Percentiles rank a stretch among this genome's conserved stretches.
Evolutionary conservation across 2,797 vertebrate genomes (phyloP).

Genomic region (Scomberomorus guttatus): DNA sequence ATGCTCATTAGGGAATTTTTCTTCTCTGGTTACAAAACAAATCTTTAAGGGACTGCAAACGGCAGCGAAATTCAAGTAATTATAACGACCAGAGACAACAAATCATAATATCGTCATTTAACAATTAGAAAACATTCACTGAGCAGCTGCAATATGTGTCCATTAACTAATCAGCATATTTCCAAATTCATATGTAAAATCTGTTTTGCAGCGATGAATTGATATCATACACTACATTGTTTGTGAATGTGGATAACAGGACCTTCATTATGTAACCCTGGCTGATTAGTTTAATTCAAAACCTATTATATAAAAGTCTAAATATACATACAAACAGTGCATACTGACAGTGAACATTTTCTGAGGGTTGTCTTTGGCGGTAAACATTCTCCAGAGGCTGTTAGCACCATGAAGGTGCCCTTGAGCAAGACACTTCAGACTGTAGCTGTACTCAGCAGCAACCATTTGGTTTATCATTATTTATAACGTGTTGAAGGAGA

Average conservation of each 20-base stretch:
- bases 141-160: constrained; percentile 22
- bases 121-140: constrained; percentile 10
- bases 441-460: background rate
- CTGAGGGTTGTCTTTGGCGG: background rate
- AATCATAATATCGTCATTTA: constrained; percentile 17
- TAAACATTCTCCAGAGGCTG: constrained; percentile 1
- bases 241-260: background rate
- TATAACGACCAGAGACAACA: constrained; percentile 9
- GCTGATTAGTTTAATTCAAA: background rate
- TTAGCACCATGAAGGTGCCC: constrained; percentile 18
- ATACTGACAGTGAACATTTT: background rate
- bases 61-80: constrained; percentile 10
- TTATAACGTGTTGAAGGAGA: background rate
- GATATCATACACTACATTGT: background rate
- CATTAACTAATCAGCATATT: background rate
- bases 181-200: background rate
- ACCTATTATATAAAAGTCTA: background rate
- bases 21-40: constrained; percentile 1
- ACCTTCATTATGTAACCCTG: background rate
- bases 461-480: too few relatives aligned
- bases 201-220: background rate
- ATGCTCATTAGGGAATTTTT: constrained; percentile 3
- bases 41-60: constrained; percentile 18
- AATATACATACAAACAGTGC: background rate
- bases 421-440: constrained; percentile 28